These are phyloP conservation scores for Acanthurus leucopareius DNA, from an alignment of 2,797 vertebrate species.

Conservation along the genomic window DNA sequence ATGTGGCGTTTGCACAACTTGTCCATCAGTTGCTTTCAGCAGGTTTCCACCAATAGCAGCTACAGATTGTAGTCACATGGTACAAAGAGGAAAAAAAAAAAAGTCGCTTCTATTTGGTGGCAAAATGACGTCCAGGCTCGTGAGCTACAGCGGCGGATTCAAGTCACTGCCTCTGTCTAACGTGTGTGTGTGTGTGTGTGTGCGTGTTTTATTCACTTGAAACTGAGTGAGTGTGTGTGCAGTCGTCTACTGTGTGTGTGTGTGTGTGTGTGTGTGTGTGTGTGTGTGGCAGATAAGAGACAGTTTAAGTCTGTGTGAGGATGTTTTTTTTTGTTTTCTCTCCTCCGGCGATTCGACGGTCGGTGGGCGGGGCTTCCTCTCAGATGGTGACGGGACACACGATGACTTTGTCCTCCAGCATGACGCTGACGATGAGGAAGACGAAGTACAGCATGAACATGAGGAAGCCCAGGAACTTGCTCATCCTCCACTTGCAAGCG, in stretches of 20 bases:
- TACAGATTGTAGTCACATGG: slow-evolving; percentile 36
- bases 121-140: slow-evolving; percentile 8
- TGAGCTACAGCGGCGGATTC: slow-evolving; percentile 3
- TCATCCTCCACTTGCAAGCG: slow-evolving; percentile 96
- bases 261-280: slow-evolving; percentile 25
- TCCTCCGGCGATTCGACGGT: too few relatives aligned
- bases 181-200: slow-evolving; percentile 7
- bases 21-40: slow-evolving; percentile 32
- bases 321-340: slow-evolving; percentile 7
- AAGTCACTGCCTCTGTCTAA: slow-evolving; percentile 29
- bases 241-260: not conserved
- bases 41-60: slow-evolving; percentile 25
- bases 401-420: slow-evolving; percentile 96
- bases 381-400: slow-evolving; percentile 92
- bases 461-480: slow-evolving; percentile 92
- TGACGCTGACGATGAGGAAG: slow-evolving; percentile 95
- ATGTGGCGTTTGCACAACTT: slow-evolving; percentile 4
- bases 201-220: not conserved
- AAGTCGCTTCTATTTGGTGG: slow-evolving; percentile 18
- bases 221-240: not conserved
- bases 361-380: slow-evolving; percentile 39
- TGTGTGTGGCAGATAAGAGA: slow-evolving; percentile 26
- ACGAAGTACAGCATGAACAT: slow-evolving; percentile 98
- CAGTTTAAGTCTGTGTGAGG: slow-evolving; percentile 18
- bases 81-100: slow-evolving; percentile 10